Conservation (phyloP, 2,797 vertebrate species). For the Thunnus albacares region DNA sequence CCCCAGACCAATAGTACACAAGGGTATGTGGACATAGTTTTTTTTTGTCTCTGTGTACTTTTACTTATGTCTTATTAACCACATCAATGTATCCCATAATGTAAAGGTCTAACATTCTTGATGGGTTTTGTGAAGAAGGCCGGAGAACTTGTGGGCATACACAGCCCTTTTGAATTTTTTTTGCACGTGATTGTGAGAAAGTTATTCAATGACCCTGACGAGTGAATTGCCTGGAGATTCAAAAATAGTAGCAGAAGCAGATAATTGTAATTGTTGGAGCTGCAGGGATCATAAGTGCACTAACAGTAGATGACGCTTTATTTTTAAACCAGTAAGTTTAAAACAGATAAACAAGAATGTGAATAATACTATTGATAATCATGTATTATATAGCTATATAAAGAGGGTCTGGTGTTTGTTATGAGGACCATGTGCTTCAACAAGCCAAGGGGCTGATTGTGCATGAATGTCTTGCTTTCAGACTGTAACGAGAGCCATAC, state of each 20-base stretch:
- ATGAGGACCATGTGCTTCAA: not conserved
- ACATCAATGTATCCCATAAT: too few species aligned
- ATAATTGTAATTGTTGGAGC: conserved; percentile 1
- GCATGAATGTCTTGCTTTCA: conserved; percentile 21
- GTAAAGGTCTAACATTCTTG: not conserved
- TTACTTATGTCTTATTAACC: too few species aligned
- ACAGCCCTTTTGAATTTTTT: not conserved
- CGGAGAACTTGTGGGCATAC: not conserved
- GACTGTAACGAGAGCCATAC: not conserved
- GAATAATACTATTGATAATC: not conserved
- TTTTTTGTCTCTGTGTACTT: not conserved
- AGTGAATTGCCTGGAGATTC: not conserved
- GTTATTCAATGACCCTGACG: conserved; percentile 4
- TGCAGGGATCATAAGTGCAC: not conserved
- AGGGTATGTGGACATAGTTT: not conserved
- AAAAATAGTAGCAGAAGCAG: not conserved
- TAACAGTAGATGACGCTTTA: not conserved
- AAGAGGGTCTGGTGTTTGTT: not conserved
- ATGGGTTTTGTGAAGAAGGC: not conserved
- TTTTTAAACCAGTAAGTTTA: not conserved
- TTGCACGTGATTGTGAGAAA: not conserved
- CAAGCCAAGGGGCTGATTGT: conserved; percentile 14
- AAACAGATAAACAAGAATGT: not conserved
- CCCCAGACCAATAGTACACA: too few species aligned
- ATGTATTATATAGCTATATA: not conserved